Percentiles rank a stretch among this genome's conserved stretches.
These are phyloP conservation scores for Cebidichthys violaceus DNA, from an alignment of 2,113 vertebrate genomes.

Conservation along the genomic window DNA sequence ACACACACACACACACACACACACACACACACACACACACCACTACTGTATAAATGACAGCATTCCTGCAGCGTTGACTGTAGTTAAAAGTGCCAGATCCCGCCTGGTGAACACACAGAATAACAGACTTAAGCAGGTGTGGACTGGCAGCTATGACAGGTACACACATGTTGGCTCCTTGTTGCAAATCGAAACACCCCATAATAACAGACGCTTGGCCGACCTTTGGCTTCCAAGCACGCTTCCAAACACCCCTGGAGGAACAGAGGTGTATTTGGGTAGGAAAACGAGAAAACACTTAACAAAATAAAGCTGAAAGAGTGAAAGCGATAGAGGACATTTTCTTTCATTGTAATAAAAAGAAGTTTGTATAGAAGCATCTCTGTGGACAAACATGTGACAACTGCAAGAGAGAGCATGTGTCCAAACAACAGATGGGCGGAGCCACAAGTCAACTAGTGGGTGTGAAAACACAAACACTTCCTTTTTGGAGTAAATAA, in stretches of 20 bases:
- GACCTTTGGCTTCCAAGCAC: background rate
- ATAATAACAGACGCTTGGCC: conserved; percentile 67
- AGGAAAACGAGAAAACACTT: background rate
- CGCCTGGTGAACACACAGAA: conserved; percentile 50
- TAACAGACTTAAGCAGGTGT: conserved; percentile 69
- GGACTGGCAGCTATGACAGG: conserved; percentile 66
- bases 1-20: conserved; percentile 20
- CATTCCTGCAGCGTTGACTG: conserved; percentile 52
- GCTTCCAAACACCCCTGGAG: background rate
- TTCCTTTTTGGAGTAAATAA: conserved; percentile 34
- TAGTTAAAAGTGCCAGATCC: conserved; percentile 54
- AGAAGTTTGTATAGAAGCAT: background rate
- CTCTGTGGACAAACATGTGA: background rate
- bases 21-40: conserved; percentile 13
- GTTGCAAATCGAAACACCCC: conserved; percentile 59
- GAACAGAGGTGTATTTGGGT: background rate
- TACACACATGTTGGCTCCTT: conserved; percentile 47
- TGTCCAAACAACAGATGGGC: conserved; percentile 49
- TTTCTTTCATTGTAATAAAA: background rate
- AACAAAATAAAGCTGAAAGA: background rate
- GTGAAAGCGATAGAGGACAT: background rate
- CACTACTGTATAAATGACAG: conserved; percentile 46
- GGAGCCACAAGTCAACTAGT: conserved; percentile 27
- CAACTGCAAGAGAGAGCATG: conserved; percentile 7
- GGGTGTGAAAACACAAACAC: conserved; percentile 38